Evolutionary conservation across 2,888 invertebrate species (phyloP), one percentile per base, ranked within the genome.

Genomic region (Ditula angustiorana): DNA sequence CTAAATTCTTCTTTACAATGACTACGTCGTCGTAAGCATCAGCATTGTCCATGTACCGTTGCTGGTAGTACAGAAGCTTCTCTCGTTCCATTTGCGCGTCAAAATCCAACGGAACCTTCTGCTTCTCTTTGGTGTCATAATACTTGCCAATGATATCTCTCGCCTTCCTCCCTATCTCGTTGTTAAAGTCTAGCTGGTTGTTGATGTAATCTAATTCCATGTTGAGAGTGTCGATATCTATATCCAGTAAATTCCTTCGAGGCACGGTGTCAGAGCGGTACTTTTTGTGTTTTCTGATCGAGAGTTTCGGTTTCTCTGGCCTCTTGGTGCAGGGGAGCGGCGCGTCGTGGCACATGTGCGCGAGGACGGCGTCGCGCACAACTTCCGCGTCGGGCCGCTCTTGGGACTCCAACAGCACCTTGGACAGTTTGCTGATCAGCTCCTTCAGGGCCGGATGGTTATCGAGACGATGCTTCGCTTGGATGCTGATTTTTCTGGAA

Each of bases 301-400:
- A 66, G 0, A 68, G 47, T 69, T 78, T 76, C 5, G 66, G 55
- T 63, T 76, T 74, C 63, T 81, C 84, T 0, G 73, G 69, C 66
- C 87, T 88, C 19, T 93, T 91, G 0, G 94, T 92, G 80, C 98
- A 98, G 0, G 98, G 98, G 46, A 98, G 82, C 0, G 95, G 94
- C 0, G 96, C 95, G 57, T 96, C 95, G 78, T 99, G 98, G 77
- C 99, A 99, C 65, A 96, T 94, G 78, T 97, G 97, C 0, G 97
- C 96, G 44, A 98, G 87, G 5, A 98, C 86, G 0, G 97, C 96
- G 83, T 98, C 99, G 67, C 96, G 94, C 0, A 97, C 93, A 0
- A 95, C 94, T 65, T 95, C 95, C 0, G 97, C 96, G 82, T 96
- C 96, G 0, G 93, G 94, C 1, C 93, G 94, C 74, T 95, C 93